Conservation (phyloP, 2,888 invertebrate genomes). For the Chrysomela aeneicollis region DNA sequence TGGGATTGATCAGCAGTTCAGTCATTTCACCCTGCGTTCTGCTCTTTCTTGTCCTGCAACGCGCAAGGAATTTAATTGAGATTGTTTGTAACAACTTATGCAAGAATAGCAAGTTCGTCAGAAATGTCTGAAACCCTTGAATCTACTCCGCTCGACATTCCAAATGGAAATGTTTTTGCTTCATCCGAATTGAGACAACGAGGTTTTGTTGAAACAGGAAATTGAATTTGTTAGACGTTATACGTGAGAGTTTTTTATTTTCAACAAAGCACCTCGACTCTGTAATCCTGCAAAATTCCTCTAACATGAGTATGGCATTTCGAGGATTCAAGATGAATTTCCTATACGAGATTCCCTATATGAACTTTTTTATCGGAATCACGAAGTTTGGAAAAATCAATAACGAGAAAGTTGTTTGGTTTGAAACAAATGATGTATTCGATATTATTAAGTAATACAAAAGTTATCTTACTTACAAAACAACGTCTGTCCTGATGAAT, state of each 20-base stretch:
- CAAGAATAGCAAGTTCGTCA: no score
- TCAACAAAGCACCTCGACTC: neutral
- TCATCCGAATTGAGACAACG: neutral
- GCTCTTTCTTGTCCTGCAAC: conserved; percentile 42
- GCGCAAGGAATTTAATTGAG: conserved; percentile 9
- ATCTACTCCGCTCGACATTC: neutral
- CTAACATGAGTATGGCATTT: no score
- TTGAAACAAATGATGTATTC: no score
- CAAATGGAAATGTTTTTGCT: neutral
- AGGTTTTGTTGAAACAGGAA: neutral
- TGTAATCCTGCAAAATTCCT: neutral
- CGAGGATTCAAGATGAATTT: no score
- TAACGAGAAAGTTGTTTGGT: no score
- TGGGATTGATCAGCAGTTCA: conserved; percentile 45
- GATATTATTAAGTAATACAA: no score
- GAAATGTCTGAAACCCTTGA: conserved; percentile 19
- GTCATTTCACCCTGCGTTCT: conserved; percentile 40
- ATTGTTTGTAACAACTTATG: no score
- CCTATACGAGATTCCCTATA: no score
- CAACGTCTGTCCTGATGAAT: conserved; percentile 40
- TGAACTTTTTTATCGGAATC: no score
- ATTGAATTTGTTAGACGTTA: conserved; percentile 4
- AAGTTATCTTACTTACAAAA: conserved; percentile 32
- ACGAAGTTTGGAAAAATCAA: no score
- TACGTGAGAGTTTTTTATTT: neutral